Base-by-base conservation (phyloP, 2,888 invertebrate genomes). In the Kryphioiulus occultus region DNA sequence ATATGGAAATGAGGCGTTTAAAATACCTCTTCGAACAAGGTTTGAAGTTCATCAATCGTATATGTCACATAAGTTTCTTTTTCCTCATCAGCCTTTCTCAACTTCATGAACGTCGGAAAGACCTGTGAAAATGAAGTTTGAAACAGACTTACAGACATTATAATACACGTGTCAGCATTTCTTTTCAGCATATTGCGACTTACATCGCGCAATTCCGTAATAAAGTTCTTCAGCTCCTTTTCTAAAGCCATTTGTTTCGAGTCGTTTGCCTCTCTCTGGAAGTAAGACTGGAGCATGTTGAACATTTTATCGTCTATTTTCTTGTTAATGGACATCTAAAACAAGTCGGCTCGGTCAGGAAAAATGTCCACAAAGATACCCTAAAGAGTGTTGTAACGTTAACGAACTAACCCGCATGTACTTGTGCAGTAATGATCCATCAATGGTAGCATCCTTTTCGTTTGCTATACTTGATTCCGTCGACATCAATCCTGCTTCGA, bases 1-100 rank as follows among this genome's bases (percentile, higher is more conserved):
- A n/a, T n/a, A n/a, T n/a, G n/a, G n/a, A n/a, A n/a, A n/a, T n/a
- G n/a, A n/a, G n/a, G n/a, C n/a, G n/a, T n/a, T n/a, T n/a, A n/a
- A n/a, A 9, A 59, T 84, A 87, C 87, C 19, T 84, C 39, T 30
- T 26, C 30, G 1, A 86, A 22, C 22, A 87, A 53, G 32, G 32
- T n/a, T 9, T 82, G 82, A 30, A 87, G 44, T 35, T 82, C 59
- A 26, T n/a, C 15, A 87, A 87, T 19, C n/a, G 32, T 39, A n/a
- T 47, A 39, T 10, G 59, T 47, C n/a, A 30, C n/a, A 47, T 87
- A 85, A 47, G 35, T 42, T 87, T 87, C 86, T 19, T 19, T 19
- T 15, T 30, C 19, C 15, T 4, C 17, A 19, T 59, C 30, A 26
- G 86, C 86, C 0, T n/a, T 17, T 86, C 22, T 12, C 82, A 87